Base-by-base conservation (phyloP, 2,113 vertebrate genomes). In the Thomomys bottae region DNA sequence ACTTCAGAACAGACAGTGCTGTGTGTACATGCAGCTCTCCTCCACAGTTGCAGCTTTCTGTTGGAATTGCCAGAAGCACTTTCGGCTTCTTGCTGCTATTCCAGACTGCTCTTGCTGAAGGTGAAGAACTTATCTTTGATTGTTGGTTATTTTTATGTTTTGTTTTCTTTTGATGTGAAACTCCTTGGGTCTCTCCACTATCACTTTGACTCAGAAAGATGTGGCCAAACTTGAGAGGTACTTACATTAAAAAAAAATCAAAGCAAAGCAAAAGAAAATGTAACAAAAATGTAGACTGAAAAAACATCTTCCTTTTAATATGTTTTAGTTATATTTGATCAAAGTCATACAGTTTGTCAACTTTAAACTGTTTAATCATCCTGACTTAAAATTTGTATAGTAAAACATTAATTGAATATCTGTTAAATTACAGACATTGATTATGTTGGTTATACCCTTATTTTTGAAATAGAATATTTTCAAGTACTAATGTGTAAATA, bases 141-240 rank as follows among this genome's bases (percentile, higher is more conserved):
- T 70, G 6, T 30, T 79, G 40, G 6, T 72, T 85, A 49, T 78
- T 85, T 81, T 40, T 94, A 9, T 71, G 38, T 49, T 93, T 57
- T 88, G 23, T 88, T 88, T 89, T 68, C 57, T 85, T 93, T 83
- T 84, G 26, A 85, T 81, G 20, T 77, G 78, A 85, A 87, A 87
- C 36, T 88, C 63, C 21, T 80, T 92, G 79, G 2, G 5, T 94
- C 30, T 54, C 64, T 4, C 5, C 3, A 8, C 45, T 90, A 36
- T 80, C 66, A 49, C 26, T 93, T 88, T 92, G 24, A 38, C 49
- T 77, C 6, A 36, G 57, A 95, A 91, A 76, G 28, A 86, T 76
- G 42, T n/a, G 28, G 1, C 40, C 32, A 32, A 59, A 86, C 23
- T 90, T 80, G 54, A 86, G 32, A 88, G 49, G 38, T 14, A 5